Conservation (phyloP, 2,888 invertebrate species). For the Agrypnus murinus region DNA sequence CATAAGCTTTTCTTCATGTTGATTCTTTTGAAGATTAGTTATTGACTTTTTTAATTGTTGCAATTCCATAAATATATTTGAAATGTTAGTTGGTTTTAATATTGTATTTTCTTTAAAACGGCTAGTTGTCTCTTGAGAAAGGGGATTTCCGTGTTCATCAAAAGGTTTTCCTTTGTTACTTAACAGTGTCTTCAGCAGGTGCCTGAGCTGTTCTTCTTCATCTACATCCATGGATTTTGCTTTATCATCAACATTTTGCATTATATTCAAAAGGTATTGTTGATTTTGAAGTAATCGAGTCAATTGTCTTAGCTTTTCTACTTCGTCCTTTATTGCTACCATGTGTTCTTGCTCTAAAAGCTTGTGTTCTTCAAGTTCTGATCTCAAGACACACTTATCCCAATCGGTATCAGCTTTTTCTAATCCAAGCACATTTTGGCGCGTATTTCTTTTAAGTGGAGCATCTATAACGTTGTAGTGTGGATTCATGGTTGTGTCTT, state of each 20-base stretch:
- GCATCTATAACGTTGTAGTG: neutral
- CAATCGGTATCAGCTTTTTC: slow-evolving; percentile 9
- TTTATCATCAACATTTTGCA: slow-evolving; percentile 54
- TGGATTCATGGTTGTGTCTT: neutral
- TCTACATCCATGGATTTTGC: slow-evolving; percentile 28
- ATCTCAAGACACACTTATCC: slow-evolving; percentile 35
- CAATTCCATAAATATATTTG: no score
- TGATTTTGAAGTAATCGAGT: slow-evolving; percentile 65
- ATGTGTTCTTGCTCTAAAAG: slow-evolving; percentile 53
- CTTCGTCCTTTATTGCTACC: slow-evolving; percentile 62
- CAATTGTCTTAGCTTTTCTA: slow-evolving; percentile 64
- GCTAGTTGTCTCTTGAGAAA: slow-evolving; percentile 30
- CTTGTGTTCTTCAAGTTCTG: slow-evolving; percentile 41
- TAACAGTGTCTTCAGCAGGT: slow-evolving; percentile 15
- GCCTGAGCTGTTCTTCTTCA: slow-evolving; percentile 23
- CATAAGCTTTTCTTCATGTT: slow-evolving; percentile 15
- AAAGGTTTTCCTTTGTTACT: neutral
- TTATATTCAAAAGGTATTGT: slow-evolving; percentile 61
- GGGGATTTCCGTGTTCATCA: neutral
- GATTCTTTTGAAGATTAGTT: neutral
- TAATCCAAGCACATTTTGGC: neutral
- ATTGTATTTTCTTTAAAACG: slow-evolving; percentile 5
- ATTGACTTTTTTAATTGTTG: neutral
- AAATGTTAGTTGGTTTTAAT: neutral
- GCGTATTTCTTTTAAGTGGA: slow-evolving; percentile 13